Evolutionary conservation across 2,113 vertebrate species (phyloP).

Genomic region (Pygoscelis antarcticus): DNA sequence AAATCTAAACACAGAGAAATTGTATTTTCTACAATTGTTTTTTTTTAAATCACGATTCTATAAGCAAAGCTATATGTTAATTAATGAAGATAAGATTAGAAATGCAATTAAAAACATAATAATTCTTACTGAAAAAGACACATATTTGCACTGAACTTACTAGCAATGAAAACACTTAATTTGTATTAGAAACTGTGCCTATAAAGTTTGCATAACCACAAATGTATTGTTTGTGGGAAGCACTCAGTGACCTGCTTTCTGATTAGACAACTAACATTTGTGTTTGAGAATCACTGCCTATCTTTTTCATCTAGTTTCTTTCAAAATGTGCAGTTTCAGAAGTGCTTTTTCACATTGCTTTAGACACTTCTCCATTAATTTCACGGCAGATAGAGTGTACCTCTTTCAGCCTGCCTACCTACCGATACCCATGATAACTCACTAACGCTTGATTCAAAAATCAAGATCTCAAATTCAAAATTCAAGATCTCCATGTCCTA

Average conservation of each 20-base stretch:
- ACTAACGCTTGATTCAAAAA: background rate
- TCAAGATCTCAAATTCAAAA: background rate
- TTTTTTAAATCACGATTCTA: background rate
- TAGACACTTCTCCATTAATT: background rate
- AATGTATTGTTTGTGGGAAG: background rate
- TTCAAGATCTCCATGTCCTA: background rate
- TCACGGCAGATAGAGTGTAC: fast-evolving
- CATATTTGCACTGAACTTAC: background rate
- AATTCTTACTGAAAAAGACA: background rate
- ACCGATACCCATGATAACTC: background rate
- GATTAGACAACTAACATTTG: background rate
- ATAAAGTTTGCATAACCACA: background rate
- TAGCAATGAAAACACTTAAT: background rate
- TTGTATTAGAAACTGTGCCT: background rate
- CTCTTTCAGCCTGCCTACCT: background rate
- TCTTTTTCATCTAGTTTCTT: background rate
- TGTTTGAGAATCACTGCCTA: background rate
- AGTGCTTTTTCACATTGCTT: background rate
- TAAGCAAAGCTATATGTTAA: background rate
- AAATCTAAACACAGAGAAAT: background rate
- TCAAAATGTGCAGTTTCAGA: background rate
- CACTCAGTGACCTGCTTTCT: background rate
- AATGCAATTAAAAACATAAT: background rate
- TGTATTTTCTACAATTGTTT: background rate
- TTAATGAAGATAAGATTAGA: background rate